Conservation (phyloP, 2,797 vertebrate species). For the Mus spretus region DNA sequence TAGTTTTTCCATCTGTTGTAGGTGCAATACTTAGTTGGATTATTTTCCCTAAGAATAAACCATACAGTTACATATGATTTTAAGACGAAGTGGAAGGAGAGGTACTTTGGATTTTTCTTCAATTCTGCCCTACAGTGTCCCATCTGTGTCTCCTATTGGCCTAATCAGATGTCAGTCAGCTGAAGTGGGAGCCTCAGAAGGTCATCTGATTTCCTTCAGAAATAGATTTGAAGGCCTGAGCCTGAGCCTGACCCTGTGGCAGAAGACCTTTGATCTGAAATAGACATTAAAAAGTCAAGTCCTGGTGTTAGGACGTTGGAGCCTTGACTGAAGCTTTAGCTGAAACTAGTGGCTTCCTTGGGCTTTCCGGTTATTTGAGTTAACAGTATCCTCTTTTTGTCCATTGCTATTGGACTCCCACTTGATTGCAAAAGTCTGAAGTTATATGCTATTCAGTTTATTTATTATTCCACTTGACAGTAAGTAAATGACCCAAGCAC, state of each 20-base stretch:
- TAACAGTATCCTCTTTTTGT: not conserved
- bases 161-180: not conserved
- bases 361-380: not conserved
- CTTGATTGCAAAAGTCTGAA: not conserved
- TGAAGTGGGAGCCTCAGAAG: not conserved
- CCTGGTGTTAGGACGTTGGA: not conserved
- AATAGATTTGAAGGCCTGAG: not conserved
- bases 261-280: not conserved
- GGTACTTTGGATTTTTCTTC: not conserved
- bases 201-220: not conserved
- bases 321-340: not conserved
- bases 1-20: conserved; percentile 57
- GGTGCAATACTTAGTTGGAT: conserved; percentile 46
- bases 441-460: not conserved
- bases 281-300: not conserved
- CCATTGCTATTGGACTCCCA: not conserved
- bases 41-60: conserved; percentile 77
- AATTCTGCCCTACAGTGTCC: fast-evolving
- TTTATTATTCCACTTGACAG: not conserved
- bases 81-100: not conserved
- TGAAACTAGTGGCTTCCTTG: not conserved
- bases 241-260: not conserved
- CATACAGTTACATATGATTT: conserved; percentile 58
- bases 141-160: not conserved
- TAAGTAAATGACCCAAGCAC: not conserved